Percentiles rank a stretch among this genome's conserved stretches.
These are phyloP conservation scores for Stigmatopora nigra DNA, from an alignment of 2,113 vertebrate genomes.

Conservation along the genomic window DNA sequence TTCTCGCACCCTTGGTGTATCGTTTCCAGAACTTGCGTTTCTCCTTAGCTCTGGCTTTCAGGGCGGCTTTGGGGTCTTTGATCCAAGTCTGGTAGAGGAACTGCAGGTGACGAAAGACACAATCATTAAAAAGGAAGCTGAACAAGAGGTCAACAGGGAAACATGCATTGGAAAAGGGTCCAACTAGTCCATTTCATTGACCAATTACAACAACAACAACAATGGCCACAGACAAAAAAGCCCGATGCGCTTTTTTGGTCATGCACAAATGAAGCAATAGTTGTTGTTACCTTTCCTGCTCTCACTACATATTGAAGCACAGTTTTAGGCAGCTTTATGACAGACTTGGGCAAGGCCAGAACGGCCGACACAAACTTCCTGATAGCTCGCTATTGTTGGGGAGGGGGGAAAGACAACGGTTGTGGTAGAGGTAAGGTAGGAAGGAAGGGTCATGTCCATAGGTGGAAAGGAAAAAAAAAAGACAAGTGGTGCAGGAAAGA, in stretches of 20 bases:
- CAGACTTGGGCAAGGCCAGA: conserved; percentile 96
- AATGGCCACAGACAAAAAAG: conserved; percentile 22
- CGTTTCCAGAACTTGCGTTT: conserved; percentile 77
- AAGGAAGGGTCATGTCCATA: not conserved
- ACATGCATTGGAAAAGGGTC: not conserved
- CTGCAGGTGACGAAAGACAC: conserved; percentile 62
- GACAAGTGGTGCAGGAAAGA: conserved; percentile 55
- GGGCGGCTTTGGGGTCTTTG: conserved; percentile 89
- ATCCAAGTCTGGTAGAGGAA: conserved; percentile 98
- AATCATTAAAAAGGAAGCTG: not conserved
- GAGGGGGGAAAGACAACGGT: not conserved
- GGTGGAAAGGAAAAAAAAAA: not conserved
- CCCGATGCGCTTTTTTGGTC: conserved; percentile 60
- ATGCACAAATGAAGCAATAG: conserved; percentile 38
- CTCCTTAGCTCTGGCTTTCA: conserved; percentile 79
- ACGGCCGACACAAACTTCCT: conserved; percentile 96
- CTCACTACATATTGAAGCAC: conserved; percentile 95
- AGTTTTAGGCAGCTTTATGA: conserved; percentile 99
- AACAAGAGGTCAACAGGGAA: too few relatives aligned
- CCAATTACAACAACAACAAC: not conserved
- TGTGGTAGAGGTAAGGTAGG: not conserved
- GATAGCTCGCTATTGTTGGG: conserved; percentile 90
- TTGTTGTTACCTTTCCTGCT: conserved; percentile 91
- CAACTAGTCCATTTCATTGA: not conserved
- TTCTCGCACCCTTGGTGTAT: conserved; percentile 66